Evolutionary conservation across 2,113 vertebrate species (phyloP).

Genomic region (Blennius ocellaris): DNA sequence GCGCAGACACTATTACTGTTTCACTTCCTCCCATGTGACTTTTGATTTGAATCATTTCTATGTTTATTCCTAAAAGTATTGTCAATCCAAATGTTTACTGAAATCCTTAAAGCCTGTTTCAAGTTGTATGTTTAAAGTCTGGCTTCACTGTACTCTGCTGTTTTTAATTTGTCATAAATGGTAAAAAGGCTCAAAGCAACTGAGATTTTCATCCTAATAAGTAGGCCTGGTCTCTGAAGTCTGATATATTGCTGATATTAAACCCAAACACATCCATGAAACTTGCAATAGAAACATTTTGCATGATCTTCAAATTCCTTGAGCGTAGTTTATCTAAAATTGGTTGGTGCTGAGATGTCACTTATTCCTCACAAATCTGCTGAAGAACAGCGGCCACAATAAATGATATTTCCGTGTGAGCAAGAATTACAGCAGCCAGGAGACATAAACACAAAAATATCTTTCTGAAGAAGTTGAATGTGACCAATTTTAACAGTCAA

Average conservation of each 20-base stretch:
- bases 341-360: background rate
- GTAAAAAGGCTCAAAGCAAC: constrained; percentile 5
- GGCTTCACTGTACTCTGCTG: background rate
- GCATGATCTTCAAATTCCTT: background rate
- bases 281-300: background rate
- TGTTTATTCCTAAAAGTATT: background rate
- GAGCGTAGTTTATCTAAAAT: background rate
- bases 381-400: background rate
- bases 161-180: background rate
- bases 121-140: background rate
- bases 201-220: background rate
- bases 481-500: background rate
- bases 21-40: background rate
- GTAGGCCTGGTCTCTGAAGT: background rate
- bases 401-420: background rate
- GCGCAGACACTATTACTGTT: too few relatives aligned
- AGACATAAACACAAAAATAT: too few relatives aligned
- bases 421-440: too few relatives aligned
- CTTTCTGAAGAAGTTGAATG: background rate
- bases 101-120: constrained; percentile 4
- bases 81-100: constrained; percentile 8
- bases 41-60: background rate
- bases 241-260: background rate
- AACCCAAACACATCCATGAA: background rate
- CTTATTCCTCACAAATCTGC: background rate